Conservation (phyloP, 1,140 invertebrate genomes). For the Drosophila setifemur region DNA sequence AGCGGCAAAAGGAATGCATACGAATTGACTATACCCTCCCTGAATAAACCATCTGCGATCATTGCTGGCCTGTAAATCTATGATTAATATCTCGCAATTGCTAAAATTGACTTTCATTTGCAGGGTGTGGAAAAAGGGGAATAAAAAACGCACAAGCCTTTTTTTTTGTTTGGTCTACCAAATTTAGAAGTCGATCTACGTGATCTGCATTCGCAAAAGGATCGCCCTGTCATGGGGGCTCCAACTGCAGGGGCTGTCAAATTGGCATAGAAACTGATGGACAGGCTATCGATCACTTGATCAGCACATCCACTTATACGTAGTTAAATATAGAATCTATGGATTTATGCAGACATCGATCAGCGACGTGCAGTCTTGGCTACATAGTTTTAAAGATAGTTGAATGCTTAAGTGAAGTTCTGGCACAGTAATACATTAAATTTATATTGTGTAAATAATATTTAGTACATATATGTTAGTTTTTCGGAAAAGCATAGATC, state of each 20-base stretch:
- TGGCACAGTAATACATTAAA: no score
- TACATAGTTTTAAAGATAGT: slow-evolving; percentile 18
- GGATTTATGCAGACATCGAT: slow-evolving; percentile 35
- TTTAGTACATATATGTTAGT: no score
- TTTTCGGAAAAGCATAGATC: no score
- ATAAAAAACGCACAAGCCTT: slow-evolving; percentile 25
- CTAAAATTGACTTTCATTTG: not conserved
- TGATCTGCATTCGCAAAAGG: slow-evolving; percentile 40
- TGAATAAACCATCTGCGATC: not conserved
- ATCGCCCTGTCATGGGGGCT: slow-evolving; percentile 31
- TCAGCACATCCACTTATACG: slow-evolving; percentile 28
- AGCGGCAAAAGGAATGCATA: not conserved
- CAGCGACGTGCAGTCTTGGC: slow-evolving; percentile 28
- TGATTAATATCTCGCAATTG: not conserved
- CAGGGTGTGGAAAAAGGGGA: slow-evolving; percentile 45
- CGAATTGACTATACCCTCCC: slow-evolving; percentile 34
- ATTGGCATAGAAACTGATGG: slow-evolving; percentile 39
- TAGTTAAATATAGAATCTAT: slow-evolving; percentile 46
- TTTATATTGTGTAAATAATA: no score
- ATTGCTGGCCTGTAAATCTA: no score
- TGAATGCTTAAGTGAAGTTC: not conserved
- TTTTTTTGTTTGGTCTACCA: slow-evolving; percentile 64
- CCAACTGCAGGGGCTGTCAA: slow-evolving; percentile 43
- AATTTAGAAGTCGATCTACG: slow-evolving; percentile 64
- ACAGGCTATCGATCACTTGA: slow-evolving; percentile 41